phyloP scores from a whole-genome alignment of 2,113 vertebrate species.

The Hassar affinis region DNA sequence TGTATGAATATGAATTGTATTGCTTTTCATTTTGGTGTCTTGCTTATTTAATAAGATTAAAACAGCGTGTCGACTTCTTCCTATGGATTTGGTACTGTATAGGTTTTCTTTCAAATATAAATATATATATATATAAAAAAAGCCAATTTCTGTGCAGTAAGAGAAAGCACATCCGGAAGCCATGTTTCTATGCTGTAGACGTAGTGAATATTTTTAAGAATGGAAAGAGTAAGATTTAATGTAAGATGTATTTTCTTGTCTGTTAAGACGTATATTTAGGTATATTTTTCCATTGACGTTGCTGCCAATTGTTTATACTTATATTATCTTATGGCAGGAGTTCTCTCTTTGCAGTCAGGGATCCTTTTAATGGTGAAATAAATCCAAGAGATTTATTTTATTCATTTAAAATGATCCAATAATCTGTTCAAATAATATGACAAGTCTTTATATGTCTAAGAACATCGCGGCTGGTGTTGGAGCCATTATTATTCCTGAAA shows the following conservation, averaged over 20 bases:
- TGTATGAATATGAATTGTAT: not conserved
- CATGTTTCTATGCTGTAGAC: conserved; percentile 23
- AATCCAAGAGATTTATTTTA: not conserved
- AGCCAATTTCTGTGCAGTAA: conserved; percentile 7
- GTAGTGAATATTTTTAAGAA: conserved; percentile 18
- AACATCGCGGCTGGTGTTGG: no score
- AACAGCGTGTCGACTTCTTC: not conserved
- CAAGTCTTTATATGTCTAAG: not conserved
- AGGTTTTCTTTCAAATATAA: not conserved
- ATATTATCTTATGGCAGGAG: not conserved
- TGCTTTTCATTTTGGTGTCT: not conserved
- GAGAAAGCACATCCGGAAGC: conserved; percentile 15
- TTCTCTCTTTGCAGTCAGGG: not conserved
- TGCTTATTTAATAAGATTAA: not conserved
- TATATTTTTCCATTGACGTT: not conserved
- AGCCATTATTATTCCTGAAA: not conserved
- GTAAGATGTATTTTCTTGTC: conserved; percentile 13
- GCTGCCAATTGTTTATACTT: conserved; percentile 16
- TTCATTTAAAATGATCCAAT: not conserved
- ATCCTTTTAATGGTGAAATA: not conserved
- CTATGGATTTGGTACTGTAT: conserved; percentile 20
- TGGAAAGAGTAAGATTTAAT: conserved; percentile 3
- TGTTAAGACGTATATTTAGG: conserved; percentile 5
- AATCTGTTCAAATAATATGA: not conserved
- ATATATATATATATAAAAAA: not conserved